Base-by-base conservation (phyloP, 2,888 invertebrate species). In the Apamea epomidion region DNA sequence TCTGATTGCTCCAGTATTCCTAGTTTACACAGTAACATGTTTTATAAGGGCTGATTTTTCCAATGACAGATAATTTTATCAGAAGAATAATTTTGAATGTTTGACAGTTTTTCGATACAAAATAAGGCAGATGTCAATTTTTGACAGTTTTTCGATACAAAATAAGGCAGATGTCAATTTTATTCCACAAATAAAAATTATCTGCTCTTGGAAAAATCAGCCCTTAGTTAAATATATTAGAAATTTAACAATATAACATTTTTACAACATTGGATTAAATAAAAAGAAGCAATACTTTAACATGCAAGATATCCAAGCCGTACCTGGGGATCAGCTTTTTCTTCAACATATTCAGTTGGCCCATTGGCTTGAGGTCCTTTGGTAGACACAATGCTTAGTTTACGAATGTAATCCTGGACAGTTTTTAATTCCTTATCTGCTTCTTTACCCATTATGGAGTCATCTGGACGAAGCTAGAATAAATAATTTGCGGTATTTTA, bases 391-490 rank as follows among this genome's bases (percentile, higher is more conserved):
- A 98, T 97, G 92, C 98, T 98, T 78, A 99, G 97, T 95, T 98
- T 99, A 67, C 98, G 98, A n/a, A 99, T 98, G 94, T 98, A 99
- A 92, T 99, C 98, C 93, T 98, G 98, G 2, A 99, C 99, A 86
- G 98, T 98, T 91, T 98, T 98, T 92, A 99, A 96, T 88, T 98
- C 98, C 90, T 98, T 98, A 78, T 99, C 99, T 94, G 98, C 98
- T 90, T 98, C 98, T 90, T 98, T 98, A 72, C 98, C 97, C 93
- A 99, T 98, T 72, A 97, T 97, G 83, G 98, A 97, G 93, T 99
- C 99, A 91, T 98, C 98, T 2, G 99, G 99, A 72, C 98, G 98
- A 78, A 99, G 94, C 98, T 99, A 87, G 1, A 80, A 67, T 25
- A 65, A 74, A 62, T 45, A n/a, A 51, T 45, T 48, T 42, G 16